Conservation (phyloP, 2,113 vertebrate species). For the Trachemys scripta region DNA sequence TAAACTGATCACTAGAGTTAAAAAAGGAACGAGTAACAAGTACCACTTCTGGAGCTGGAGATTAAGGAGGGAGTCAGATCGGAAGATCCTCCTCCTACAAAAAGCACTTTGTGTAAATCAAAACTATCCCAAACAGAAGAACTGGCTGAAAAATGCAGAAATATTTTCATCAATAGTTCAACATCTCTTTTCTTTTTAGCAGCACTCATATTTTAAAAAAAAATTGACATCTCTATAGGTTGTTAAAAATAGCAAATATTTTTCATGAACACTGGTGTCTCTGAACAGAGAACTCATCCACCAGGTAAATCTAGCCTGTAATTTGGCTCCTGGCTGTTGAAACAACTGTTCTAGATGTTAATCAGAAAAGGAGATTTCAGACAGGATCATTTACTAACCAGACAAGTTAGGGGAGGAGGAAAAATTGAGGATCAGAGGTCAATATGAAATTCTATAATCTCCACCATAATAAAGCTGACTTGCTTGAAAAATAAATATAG, state of each 20-base stretch:
- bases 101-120: neutral
- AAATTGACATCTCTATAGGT: neutral
- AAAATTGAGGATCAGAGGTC: neutral
- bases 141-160: neutral
- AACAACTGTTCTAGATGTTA: conserved; percentile 43
- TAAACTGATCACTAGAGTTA: neutral
- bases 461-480: conserved; percentile 52
- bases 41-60: neutral
- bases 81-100: neutral
- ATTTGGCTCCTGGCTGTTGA: neutral
- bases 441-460: conserved; percentile 62
- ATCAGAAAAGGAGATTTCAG: conserved; percentile 55
- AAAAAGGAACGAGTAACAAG: neutral
- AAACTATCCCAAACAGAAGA: neutral
- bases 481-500: conserved; percentile 67
- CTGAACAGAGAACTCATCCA: neutral
- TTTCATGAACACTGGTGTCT: neutral
- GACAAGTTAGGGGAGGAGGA: neutral
- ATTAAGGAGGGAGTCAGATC: neutral
- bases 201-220: neutral
- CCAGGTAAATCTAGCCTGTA: too few relatives aligned
- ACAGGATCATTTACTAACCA: neutral
- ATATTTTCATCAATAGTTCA: neutral
- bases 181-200: neutral
- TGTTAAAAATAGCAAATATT: neutral